A percentile compares a stretch with the other conserved stretches of the same genome.
Conservation (phyloP, 2,113 vertebrate species). For the Scomber scombrus region DNA sequence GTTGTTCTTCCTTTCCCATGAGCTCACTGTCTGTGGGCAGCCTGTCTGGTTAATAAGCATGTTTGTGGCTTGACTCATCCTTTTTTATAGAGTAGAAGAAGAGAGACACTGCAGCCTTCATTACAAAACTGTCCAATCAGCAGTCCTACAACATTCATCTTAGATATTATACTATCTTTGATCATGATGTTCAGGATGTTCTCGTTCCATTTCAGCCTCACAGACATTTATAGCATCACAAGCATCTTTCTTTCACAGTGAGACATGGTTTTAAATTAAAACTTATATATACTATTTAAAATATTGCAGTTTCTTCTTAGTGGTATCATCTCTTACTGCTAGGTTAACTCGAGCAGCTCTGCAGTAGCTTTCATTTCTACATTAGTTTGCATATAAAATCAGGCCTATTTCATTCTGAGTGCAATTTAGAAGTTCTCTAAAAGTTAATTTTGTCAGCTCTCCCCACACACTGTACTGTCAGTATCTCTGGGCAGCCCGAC, state of each 20-base stretch:
- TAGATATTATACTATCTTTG: no score
- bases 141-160: not conserved
- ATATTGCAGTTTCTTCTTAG: not conserved
- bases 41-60: slow-evolving; percentile 31
- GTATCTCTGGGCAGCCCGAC: not conserved
- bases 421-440: not conserved
- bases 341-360: not conserved
- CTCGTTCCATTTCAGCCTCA: not conserved
- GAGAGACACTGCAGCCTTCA: slow-evolving; percentile 7
- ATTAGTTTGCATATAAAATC: not conserved
- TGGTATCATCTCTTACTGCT: not conserved
- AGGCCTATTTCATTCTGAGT: not conserved
- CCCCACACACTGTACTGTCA: no score
- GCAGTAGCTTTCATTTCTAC: slow-evolving; percentile 1
- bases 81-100: slow-evolving; percentile 8
- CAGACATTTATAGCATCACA: no score
- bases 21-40: slow-evolving; percentile 56
- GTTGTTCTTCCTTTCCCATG: slow-evolving; percentile 47
- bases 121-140: slow-evolving; percentile 3
- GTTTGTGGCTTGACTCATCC: slow-evolving; percentile 62
- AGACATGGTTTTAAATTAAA: no score
- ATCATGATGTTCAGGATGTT: no score
- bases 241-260: no score
- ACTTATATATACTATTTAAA: no score
- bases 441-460: not conserved